Conservation (phyloP, 2,797 vertebrate genomes). For the Phalanger gymnotis region DNA sequence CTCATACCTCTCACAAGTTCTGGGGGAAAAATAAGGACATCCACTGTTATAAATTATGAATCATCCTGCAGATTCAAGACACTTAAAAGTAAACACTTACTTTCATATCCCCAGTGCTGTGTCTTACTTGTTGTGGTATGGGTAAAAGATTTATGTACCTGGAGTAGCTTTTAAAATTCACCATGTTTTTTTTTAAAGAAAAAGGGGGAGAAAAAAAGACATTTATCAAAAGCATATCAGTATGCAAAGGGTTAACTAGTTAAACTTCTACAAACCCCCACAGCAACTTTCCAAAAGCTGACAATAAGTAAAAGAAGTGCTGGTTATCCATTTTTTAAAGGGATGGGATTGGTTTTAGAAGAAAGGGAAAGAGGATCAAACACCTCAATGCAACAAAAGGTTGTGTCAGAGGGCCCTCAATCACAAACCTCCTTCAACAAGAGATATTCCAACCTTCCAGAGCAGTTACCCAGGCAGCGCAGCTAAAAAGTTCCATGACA, state of each 20-base stretch:
- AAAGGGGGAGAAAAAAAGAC: background rate
- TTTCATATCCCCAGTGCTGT: conserved; percentile 59
- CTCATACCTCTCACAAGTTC: conserved; percentile 71
- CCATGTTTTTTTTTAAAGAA: conserved; percentile 27
- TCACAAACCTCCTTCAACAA: conserved; percentile 93
- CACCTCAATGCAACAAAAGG: conserved; percentile 98
- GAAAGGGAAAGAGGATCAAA: conserved; percentile 98
- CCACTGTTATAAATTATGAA: conserved; percentile 72
- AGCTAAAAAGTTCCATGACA: conserved; percentile 91
- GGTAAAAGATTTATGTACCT: conserved; percentile 78
- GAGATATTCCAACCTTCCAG: conserved; percentile 93
- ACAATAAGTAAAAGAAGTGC: conserved; percentile 90
- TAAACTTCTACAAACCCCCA: conserved; percentile 88
- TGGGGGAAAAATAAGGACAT: conserved; percentile 74
- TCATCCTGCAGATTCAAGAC: conserved; percentile 71
- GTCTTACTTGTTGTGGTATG: conserved; percentile 74
- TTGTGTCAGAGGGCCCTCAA: conserved; percentile 96
- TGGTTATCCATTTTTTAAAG: conserved; percentile 91
- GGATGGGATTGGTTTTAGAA: conserved; percentile 90
- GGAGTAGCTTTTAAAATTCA: conserved; percentile 77
- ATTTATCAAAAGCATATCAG: conserved; percentile 56
- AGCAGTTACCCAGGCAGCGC: conserved; percentile 95
- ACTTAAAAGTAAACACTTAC: conserved; percentile 57
- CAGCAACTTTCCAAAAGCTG: conserved; percentile 87
- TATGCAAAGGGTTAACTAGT: conserved; percentile 87